Evolutionary conservation across 2,888 invertebrate species (phyloP).

Genomic region (Yponomeuta evonymella): DNA sequence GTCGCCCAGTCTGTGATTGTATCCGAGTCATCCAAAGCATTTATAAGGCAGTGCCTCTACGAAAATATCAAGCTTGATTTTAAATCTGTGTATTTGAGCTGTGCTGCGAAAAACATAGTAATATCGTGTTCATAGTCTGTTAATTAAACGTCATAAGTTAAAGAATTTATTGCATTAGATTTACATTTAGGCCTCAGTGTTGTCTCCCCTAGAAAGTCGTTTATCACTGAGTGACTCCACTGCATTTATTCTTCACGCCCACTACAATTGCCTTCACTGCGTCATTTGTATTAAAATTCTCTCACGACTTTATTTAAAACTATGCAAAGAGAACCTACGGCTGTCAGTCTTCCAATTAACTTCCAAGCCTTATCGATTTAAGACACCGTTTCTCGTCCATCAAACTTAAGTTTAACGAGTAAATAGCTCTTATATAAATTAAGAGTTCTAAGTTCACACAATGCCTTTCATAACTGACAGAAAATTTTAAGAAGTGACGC

Average conservation of each 20-base stretch:
- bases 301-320: not conserved
- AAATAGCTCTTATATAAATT: not conserved
- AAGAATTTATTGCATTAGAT: slow-evolving; percentile 10
- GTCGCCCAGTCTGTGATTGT: not conserved
- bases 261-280: not conserved
- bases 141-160: slow-evolving; percentile 8
- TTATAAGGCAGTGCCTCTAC: not conserved
- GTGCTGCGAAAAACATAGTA: slow-evolving; percentile 38
- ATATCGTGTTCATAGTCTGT: slow-evolving; percentile 29
- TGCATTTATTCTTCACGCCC: not conserved
- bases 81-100: not conserved
- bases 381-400: not conserved
- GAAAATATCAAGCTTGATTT: not conserved
- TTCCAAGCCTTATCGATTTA: not conserved
- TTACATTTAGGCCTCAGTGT: not conserved
- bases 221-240: not conserved
- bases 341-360: not conserved
- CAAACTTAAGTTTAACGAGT: not conserved
- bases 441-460: not conserved
- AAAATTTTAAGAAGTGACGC: not conserved
- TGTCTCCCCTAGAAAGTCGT: not conserved
- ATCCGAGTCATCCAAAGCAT: no score
- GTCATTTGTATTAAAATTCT: not conserved
- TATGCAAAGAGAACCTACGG: not conserved
- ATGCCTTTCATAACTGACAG: not conserved